phyloP scores from a whole-genome alignment of 2,797 vertebrate genomes.

The Odontamblyopus rebecca region DNA sequence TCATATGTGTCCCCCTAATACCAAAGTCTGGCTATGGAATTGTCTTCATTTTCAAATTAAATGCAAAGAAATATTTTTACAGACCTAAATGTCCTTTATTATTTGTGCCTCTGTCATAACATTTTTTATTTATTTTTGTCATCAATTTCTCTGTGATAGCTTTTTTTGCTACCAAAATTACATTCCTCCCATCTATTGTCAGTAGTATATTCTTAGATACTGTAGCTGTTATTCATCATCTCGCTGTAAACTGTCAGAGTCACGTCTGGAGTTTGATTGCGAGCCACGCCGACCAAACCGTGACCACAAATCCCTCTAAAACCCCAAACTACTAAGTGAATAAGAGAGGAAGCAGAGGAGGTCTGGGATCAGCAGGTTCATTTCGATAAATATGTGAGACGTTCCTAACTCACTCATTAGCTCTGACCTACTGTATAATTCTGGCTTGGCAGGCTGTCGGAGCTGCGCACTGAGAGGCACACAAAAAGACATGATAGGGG shows the following conservation, averaged over 20 bases:
- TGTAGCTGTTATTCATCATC: background rate
- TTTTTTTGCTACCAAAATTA: no score
- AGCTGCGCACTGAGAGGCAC: constrained; percentile 8
- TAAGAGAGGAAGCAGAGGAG: constrained; percentile 29
- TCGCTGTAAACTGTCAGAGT: background rate
- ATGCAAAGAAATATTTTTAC: no score
- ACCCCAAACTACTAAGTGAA: constrained; percentile 39
- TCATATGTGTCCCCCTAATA: no score
- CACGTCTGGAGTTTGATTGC: constrained; percentile 20
- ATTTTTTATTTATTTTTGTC: no score
- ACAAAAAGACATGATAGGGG: constrained; percentile 23
- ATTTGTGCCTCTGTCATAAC: no score
- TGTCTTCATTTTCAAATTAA: no score
- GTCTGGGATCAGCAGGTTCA: constrained; percentile 51
- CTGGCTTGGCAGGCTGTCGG: constrained; percentile 40
- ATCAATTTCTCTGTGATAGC: no score
- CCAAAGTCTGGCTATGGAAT: no score
- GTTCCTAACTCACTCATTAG: constrained; percentile 63
- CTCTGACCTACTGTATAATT: constrained; percentile 54
- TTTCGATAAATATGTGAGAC: constrained; percentile 50
- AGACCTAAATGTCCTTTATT: no score
- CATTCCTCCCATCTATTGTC: no score
- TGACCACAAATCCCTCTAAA: constrained; percentile 14
- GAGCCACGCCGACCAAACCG: constrained; percentile 5
- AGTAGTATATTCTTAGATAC: background rate